These are phyloP conservation scores for Poecilia picta DNA, from an alignment of 2,797 vertebrate genomes.

Conservation along the genomic window DNA sequence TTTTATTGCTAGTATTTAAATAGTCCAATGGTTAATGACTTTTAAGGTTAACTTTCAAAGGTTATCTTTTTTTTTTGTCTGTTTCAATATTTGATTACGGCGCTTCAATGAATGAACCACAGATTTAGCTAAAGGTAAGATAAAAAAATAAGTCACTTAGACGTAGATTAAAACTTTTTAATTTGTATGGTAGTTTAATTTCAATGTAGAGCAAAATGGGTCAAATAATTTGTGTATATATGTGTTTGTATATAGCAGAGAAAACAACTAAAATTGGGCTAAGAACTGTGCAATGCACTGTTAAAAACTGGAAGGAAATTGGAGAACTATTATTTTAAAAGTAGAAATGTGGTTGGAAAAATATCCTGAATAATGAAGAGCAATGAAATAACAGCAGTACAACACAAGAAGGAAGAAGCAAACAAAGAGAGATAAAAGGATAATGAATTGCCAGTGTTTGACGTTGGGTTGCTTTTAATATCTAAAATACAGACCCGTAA, in stretches of 20 bases:
- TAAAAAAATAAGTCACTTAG: not conserved
- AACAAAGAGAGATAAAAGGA: not conserved
- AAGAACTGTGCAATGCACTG: not conserved
- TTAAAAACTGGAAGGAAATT: not conserved
- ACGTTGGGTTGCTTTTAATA: not conserved
- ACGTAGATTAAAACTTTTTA: not conserved
- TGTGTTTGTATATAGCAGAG: not conserved
- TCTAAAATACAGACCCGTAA: not conserved
- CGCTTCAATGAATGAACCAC: not conserved
- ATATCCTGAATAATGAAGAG: not conserved
- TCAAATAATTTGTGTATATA: not conserved
- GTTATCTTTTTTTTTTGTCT: constrained; percentile 1
- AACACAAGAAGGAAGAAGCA: not conserved
- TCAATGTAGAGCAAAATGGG: not conserved
- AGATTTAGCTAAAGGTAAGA: not conserved
- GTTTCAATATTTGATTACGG: not conserved
- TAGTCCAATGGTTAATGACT: constrained; percentile 33
- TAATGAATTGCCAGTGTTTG: not conserved
- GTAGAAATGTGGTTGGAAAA: not conserved
- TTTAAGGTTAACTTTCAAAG: constrained; percentile 29
- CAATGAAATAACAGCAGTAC: not conserved
- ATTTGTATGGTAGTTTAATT: not conserved
- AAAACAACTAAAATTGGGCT: not conserved
- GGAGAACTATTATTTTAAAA: not conserved
- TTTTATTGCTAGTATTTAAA: constrained; percentile 58